Evolutionary conservation across 2,888 invertebrate species (phyloP).

Genomic region (Kuschelorhynchus macadamiae): DNA sequence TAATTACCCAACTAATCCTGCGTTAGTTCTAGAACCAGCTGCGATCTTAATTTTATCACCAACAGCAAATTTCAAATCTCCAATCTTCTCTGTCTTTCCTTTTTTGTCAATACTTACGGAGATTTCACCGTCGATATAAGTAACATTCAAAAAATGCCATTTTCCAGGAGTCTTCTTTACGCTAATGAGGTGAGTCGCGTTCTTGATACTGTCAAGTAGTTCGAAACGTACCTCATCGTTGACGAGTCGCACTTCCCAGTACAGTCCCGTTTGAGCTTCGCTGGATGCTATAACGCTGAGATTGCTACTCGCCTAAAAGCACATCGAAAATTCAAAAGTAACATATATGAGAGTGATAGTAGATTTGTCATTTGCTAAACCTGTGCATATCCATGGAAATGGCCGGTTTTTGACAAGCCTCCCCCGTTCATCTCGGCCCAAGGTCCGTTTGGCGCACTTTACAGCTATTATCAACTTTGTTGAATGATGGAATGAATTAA

Average conservation of each 20-base stretch:
- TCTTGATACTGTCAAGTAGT: constrained; percentile 81
- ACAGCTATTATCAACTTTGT: too few relatives aligned
- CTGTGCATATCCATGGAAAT: too few relatives aligned
- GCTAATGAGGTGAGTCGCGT: constrained; percentile 83
- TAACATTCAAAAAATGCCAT: constrained; percentile 88
- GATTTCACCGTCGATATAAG: constrained; percentile 82
- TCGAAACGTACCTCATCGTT: constrained; percentile 90
- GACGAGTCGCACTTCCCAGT: constrained; percentile 90
- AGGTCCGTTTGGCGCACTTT: too few relatives aligned
- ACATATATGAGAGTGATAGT: too few relatives aligned
- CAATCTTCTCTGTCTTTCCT: constrained; percentile 74
- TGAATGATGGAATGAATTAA: too few relatives aligned
- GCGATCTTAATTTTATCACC: constrained; percentile 75
- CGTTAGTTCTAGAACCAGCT: constrained; percentile 81
- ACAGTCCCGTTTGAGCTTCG: constrained; percentile 83
- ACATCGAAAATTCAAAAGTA: too few relatives aligned
- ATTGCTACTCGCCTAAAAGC: constrained; percentile 85
- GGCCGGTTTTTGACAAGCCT: too few relatives aligned
- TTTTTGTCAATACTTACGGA: constrained; percentile 83
- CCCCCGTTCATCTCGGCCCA: too few relatives aligned
- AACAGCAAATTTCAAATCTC: constrained; percentile 65
- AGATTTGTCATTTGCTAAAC: too few relatives aligned
- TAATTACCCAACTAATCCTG: constrained; percentile 82
- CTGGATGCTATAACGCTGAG: constrained; percentile 90
- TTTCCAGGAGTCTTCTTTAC: constrained; percentile 85